phyloP scores from a whole-genome alignment of 2,797 vertebrate genomes.

The Gymnoscopelus microlampas region DNA sequence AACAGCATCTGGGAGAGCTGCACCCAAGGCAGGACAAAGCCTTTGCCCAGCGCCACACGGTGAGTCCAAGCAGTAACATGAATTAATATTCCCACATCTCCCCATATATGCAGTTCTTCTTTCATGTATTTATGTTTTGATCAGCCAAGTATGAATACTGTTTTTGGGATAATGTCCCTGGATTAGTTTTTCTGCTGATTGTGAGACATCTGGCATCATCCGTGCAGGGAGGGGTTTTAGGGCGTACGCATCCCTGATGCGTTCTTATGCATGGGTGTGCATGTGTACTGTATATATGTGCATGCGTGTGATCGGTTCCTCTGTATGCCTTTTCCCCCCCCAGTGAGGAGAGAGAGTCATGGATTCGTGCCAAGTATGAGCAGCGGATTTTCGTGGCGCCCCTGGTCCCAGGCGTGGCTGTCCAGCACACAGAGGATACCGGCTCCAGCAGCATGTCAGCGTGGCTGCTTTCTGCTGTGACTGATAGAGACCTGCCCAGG shows the following conservation, averaged over 20 bases:
- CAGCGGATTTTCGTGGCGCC: slow-evolving; percentile 90
- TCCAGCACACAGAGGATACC: slow-evolving; percentile 63
- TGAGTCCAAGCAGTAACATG: slow-evolving; percentile 56
- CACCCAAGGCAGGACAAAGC: slow-evolving; percentile 89
- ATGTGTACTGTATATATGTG: not conserved
- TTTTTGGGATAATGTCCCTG: not conserved
- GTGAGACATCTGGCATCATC: not conserved
- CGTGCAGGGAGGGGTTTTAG: not conserved
- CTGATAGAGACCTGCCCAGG: slow-evolving; percentile 83
- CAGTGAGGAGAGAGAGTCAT: slow-evolving; percentile 93
- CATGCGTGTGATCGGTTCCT: not conserved
- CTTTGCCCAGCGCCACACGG: slow-evolving; percentile 88
- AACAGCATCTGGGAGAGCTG: slow-evolving; percentile 94
- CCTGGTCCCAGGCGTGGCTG: slow-evolving; percentile 72
- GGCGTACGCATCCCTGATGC: not conserved
- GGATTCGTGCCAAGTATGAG: slow-evolving; percentile 97
- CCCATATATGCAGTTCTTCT: not conserved
- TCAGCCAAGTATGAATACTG: not conserved
- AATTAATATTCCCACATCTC: not conserved
- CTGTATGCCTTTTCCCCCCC: not conserved
- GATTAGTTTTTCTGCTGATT: not conserved
- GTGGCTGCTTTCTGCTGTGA: slow-evolving; percentile 81
- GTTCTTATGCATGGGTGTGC: not conserved
- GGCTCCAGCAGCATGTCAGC: slow-evolving; percentile 74
- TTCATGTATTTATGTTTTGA: not conserved